phyloP scores from a whole-genome alignment of 1,140 invertebrate species.

The Latrodectus geometricus region DNA sequence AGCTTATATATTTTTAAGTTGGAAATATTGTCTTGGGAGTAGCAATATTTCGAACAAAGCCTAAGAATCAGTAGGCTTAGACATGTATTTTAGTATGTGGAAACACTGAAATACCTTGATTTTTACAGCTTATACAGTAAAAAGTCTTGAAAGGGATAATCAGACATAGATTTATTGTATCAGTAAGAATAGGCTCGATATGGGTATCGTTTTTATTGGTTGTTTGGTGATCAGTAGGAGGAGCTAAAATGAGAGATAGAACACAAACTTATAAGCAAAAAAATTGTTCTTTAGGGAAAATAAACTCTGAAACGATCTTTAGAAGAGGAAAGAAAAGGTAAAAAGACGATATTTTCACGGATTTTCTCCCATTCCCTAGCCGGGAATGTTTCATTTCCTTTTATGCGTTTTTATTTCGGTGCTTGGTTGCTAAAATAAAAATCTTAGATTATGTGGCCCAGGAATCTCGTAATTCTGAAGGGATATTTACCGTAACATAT shows the following conservation, averaged over 20 bases:
- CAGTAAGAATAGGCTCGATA: constrained; percentile 26
- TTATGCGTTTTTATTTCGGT: constrained; percentile 47
- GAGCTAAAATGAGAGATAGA: constrained; percentile 13
- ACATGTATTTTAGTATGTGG: too few relatives aligned
- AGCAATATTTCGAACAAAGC: constrained; percentile 21
- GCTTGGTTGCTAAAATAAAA: constrained; percentile 31
- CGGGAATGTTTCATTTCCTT: constrained; percentile 37
- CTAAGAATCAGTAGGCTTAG: too few relatives aligned
- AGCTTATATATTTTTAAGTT: too few relatives aligned
- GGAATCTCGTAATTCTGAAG: constrained; percentile 18
- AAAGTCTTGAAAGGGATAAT: constrained; percentile 42
- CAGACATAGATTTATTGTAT: constrained; percentile 45
- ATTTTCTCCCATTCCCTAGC: constrained; percentile 41
- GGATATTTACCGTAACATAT: constrained; percentile 18
- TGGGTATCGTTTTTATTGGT: constrained; percentile 40
- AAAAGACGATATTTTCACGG: constrained; percentile 49
- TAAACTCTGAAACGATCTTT: constrained; percentile 54
- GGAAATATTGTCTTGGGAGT: constrained; percentile 23
- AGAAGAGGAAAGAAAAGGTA: constrained; percentile 52
- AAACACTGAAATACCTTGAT: constrained; percentile 4
- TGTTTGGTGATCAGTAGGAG: constrained; percentile 7
- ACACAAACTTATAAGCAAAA: constrained; percentile 50
- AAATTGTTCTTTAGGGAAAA: constrained; percentile 55
- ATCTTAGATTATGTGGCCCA: constrained; percentile 47
- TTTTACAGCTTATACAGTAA: constrained; percentile 44